Evolutionary conservation across 1,140 invertebrate genomes (phyloP).

Genomic region (Sarcophaga bullata): DNA sequence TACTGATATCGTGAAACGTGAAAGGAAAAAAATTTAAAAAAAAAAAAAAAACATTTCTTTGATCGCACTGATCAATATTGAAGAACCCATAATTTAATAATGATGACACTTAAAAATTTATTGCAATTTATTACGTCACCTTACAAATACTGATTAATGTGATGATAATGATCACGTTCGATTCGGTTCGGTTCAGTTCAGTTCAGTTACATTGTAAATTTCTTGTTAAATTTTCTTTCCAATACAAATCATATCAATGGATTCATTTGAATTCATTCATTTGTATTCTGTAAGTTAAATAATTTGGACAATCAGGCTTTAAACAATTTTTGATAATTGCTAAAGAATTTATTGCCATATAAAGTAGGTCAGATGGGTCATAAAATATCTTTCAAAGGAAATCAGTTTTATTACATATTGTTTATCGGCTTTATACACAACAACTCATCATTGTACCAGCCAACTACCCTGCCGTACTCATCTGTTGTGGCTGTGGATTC

Average conservation of each 20-base stretch:
- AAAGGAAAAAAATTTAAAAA: not conserved
- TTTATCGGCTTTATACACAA: too few species aligned
- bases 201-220: not conserved
- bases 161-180: constrained; percentile 28
- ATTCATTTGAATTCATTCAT: not conserved
- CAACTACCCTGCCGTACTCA: too few species aligned
- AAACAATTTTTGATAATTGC: too few species aligned
- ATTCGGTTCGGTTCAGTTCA: not conserved
- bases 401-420: too few species aligned
- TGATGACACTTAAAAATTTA: constrained; percentile 41
- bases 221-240: not conserved
- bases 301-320: too few species aligned
- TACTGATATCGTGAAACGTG: not conserved
- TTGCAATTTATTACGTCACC: constrained; percentile 41
- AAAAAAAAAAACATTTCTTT: constrained; percentile 19
- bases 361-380: too few species aligned
- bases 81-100: constrained; percentile 34
- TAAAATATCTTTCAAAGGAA: too few species aligned
- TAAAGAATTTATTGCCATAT: too few species aligned
- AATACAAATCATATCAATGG: not conserved
- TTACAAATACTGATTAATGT: constrained; percentile 6
- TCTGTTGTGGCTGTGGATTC: too few species aligned
- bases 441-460: too few species aligned
- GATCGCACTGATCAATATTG: constrained; percentile 8
- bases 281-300: too few species aligned